A percentile compares a stretch with the other conserved stretches of the same genome.
These are phyloP conservation scores for Papilio polytes DNA, from an alignment of 1,140 invertebrate genomes.

Conservation along the genomic window DNA sequence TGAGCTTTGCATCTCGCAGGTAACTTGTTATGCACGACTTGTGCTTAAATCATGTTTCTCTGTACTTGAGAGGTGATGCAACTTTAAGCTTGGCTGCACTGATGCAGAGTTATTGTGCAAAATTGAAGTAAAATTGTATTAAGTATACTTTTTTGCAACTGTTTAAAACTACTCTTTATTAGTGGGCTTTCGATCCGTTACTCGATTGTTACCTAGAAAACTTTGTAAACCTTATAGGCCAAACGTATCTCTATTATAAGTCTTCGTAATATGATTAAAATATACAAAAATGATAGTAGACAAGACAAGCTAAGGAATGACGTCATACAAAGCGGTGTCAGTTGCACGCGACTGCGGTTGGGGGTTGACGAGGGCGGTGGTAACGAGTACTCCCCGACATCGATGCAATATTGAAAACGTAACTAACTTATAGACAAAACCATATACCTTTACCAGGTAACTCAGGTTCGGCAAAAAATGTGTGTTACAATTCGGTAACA, in stretches of 20 bases:
- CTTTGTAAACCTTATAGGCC: no score
- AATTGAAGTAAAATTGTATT: no score
- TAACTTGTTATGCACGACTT: background rate
- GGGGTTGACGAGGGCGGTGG: background rate
- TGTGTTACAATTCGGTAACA: no score
- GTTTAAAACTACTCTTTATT: no score
- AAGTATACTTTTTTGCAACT: no score
- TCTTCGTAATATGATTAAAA: no score
- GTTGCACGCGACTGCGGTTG: background rate
- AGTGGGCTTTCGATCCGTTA: no score
- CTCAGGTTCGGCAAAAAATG: no score
- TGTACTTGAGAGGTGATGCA: background rate
- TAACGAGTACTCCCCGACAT: background rate
- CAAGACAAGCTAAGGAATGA: background rate
- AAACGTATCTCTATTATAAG: no score
- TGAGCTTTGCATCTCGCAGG: background rate
- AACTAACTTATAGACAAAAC: background rate
- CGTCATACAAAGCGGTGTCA: slow-evolving; percentile 10
- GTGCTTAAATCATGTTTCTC: background rate
- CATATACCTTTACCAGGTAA: background rate
- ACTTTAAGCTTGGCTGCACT: background rate
- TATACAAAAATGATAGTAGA: background rate
- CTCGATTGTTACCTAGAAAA: no score
- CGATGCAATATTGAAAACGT: background rate
- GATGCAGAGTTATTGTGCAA: background rate